Conservation (phyloP, 2,888 invertebrate species). For the Acleris cristana region DNA sequence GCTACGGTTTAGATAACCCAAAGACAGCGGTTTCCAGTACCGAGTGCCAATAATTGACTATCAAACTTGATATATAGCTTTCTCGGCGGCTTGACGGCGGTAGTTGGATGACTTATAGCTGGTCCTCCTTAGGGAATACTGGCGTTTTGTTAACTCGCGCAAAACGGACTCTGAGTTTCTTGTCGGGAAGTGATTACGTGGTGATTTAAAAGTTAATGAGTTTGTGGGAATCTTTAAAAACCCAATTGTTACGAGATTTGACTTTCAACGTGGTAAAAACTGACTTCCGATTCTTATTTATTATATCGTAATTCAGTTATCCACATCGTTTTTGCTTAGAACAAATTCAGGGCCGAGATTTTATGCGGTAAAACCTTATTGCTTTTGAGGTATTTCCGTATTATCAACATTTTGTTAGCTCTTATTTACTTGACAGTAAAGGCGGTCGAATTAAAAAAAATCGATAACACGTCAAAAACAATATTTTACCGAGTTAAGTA, state of each 20-base stretch:
- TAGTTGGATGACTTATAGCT: conserved; percentile 76
- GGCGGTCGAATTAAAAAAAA: too few species aligned
- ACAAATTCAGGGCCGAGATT: too few species aligned
- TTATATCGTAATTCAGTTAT: too few species aligned
- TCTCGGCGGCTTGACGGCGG: conserved; percentile 71
- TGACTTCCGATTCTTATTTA: too few species aligned
- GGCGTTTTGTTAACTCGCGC: conserved; percentile 61
- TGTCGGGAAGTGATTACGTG: conserved; percentile 36
- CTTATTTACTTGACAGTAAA: too few species aligned
- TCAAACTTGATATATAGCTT: conserved; percentile 80
- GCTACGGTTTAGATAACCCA: conserved; percentile 65
- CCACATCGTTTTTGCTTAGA: too few species aligned
- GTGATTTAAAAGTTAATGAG: conserved; percentile 31
- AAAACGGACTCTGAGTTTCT: conserved; percentile 54
- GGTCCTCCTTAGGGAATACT: conserved; percentile 61
- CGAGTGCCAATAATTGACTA: conserved; percentile 81
- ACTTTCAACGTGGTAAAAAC: too few species aligned
- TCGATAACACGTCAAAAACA: too few species aligned
- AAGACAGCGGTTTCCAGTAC: conserved; percentile 69
- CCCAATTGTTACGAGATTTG: not conserved
- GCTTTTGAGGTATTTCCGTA: too few species aligned
- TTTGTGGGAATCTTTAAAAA: conserved; percentile 2
- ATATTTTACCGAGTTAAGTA: too few species aligned
- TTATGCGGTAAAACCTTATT: too few species aligned
- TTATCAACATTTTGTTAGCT: too few species aligned